Evolutionary conservation across 2,888 invertebrate genomes (phyloP), one percentile per base, ranked within the genome.

Genomic region (Mystacides longicornis): DNA sequence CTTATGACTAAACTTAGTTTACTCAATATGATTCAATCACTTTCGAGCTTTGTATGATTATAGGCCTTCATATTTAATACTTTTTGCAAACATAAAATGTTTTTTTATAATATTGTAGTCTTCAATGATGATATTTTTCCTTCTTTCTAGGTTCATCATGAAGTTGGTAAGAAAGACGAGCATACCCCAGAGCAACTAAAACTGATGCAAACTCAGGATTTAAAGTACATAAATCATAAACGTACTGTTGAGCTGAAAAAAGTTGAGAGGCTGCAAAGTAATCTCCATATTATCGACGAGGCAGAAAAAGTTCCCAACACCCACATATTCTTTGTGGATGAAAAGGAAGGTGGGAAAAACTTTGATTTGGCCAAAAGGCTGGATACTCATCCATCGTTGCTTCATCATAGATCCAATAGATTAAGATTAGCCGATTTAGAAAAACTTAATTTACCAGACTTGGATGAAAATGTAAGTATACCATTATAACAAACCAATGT

Each of bases 191-290:
- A 90, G 19, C 97, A 98, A 70, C 72, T 90, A 49, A 86, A 89
- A 58, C 70, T 98, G 53, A 93, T 97, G 89, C 82, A 89, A 68
- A 87, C 90, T 0, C 95, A 94, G 71, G 96, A 98, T 71, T 73
- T 93, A 7, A 90, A 89, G 64, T 99, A 98, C 65, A 80, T 98
- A 14, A 80, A 83, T 31, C 89, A 87, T 78, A 94, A 94, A 67
- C 79, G 89, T 51, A 89, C 86, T 2, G 82, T 91, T 31, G 96
- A 96, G 71, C 74, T 81, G 1, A 88, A 86, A 64, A 61, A 59
- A 50, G 80, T 88, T 55, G 81, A 85, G 59, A 81, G 82, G 62
- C 71, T 92, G 23, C 87, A 93, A 73, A 81, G 87, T 0, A 79
- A 84, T 49, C 74, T 96, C 16, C 93, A 96, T 68, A 79, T 94